These are phyloP conservation scores for Harmothoe impar DNA, from an alignment of 2,888 invertebrate species.

Conservation along the genomic window DNA sequence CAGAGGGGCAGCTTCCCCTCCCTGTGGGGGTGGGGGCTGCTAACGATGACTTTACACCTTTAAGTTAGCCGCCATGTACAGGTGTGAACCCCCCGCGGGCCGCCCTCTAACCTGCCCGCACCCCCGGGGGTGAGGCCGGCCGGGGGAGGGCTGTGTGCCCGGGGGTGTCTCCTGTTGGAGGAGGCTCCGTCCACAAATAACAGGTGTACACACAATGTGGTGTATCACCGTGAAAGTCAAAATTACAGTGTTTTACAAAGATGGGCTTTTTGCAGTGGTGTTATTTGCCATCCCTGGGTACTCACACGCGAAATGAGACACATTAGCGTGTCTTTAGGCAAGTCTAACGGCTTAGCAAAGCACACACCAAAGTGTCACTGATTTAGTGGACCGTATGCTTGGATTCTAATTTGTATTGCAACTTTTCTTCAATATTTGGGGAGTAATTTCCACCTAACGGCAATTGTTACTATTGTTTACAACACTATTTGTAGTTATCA, in stretches of 20 bases:
- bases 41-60: conserved; percentile 45
- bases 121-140: neutral
- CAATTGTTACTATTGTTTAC: too few relatives aligned
- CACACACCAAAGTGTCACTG: too few relatives aligned
- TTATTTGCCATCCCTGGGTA: neutral
- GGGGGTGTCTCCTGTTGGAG: neutral
- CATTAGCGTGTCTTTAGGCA: neutral
- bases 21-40: neutral
- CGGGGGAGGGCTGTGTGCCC: neutral
- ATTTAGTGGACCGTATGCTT: too few relatives aligned
- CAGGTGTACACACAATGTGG: neutral
- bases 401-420: too few relatives aligned
- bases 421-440: too few relatives aligned
- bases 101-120: neutral
- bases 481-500: too few relatives aligned
- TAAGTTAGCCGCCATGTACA: neutral
- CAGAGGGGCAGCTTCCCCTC: neutral
- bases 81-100: neutral
- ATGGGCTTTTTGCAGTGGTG: neutral
- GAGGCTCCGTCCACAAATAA: neutral
- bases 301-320: neutral
- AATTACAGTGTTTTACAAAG: conserved; percentile 29
- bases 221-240: conserved; percentile 14
- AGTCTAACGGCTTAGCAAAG: too few relatives aligned
- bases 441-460: too few relatives aligned